Evolutionary conservation across 2,888 invertebrate species (phyloP).

Genomic region (Lycophotia porphyrea): DNA sequence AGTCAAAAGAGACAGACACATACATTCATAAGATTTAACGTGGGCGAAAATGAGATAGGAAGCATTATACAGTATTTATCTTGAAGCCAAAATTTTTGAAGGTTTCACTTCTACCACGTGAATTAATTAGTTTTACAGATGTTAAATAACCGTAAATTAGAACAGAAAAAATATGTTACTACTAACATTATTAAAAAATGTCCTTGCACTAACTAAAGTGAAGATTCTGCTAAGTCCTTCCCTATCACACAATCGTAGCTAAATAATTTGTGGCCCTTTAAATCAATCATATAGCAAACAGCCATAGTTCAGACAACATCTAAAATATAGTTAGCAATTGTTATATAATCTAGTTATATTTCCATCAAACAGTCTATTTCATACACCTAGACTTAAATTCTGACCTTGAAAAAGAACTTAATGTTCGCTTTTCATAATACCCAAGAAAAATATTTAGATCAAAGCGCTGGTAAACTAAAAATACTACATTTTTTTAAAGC

Average conservation of each 20-base stretch:
- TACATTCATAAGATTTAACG: no score
- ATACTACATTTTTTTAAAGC: slow-evolving; percentile 35
- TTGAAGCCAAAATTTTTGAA: no score
- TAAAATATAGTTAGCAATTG: not conserved
- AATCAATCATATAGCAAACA: not conserved
- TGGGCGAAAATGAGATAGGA: no score
- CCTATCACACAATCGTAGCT: not conserved
- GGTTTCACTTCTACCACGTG: no score
- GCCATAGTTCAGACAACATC: not conserved
- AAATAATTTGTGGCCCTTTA: not conserved
- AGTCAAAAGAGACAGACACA: no score
- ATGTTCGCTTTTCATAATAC: slow-evolving; percentile 24
- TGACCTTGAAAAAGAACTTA: slow-evolving; percentile 19
- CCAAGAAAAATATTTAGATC: slow-evolving; percentile 41
- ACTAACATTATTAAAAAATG: not conserved
- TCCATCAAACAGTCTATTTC: slow-evolving; percentile 6
- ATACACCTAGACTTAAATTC: not conserved
- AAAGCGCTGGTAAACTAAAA: slow-evolving; percentile 51
- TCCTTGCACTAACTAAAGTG: not conserved
- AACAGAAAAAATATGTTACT: not conserved
- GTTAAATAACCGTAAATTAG: no score
- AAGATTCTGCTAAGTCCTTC: not conserved
- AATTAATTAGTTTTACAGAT: not conserved
- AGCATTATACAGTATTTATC: no score
- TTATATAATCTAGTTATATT: not conserved